A percentile compares a stretch with the other conserved stretches of the same genome.
Evolutionary conservation across 2,797 vertebrate species (phyloP).

Genomic region (Muscicapa striata): DNA sequence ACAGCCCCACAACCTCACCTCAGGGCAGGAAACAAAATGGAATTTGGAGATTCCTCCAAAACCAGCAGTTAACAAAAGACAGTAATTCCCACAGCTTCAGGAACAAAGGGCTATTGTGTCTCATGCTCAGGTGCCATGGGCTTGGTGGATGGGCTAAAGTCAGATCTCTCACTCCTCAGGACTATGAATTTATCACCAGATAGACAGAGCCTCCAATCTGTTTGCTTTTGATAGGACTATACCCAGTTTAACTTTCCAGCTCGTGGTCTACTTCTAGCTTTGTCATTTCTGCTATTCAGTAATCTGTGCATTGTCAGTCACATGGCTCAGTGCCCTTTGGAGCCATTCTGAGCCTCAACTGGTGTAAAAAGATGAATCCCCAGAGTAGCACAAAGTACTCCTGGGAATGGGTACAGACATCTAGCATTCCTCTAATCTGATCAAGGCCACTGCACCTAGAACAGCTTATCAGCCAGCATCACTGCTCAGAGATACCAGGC

Average conservation of each 20-base stretch:
- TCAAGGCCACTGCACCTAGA: neutral
- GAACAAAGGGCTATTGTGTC: neutral
- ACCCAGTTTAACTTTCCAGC: neutral
- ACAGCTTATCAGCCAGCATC: neutral
- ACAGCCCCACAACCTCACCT: neutral
- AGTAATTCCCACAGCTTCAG: neutral
- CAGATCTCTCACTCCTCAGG: neutral
- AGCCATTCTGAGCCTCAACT: neutral
- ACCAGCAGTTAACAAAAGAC: neutral
- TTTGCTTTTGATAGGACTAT: neutral
- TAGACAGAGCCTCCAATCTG: neutral
- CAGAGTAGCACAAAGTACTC: neutral
- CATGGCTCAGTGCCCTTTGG: neutral
- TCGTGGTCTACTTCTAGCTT: neutral
- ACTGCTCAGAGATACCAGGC: neutral
- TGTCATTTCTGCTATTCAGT: neutral
- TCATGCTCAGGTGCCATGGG: neutral
- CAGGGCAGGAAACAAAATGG: neutral
- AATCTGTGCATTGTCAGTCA: neutral
- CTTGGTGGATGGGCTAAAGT: neutral
- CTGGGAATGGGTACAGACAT: neutral
- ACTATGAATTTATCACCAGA: neutral
- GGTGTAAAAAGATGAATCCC: neutral
- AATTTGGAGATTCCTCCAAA: neutral
- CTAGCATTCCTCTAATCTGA: neutral